Conservation (phyloP, 2,797 vertebrate species). For the Pangasius macronema region DNA sequence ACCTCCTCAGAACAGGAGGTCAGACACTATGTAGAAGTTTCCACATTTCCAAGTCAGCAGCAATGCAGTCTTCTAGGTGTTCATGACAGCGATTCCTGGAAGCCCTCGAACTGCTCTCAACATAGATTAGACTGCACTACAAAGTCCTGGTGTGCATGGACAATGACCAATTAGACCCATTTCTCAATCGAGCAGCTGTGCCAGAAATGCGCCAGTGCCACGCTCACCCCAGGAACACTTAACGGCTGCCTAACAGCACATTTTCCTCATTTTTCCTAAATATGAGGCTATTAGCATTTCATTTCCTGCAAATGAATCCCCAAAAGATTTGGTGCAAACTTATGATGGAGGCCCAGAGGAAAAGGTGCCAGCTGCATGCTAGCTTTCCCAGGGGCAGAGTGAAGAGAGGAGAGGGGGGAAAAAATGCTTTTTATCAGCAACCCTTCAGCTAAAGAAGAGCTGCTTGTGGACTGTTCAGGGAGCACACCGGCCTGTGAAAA, state of each 20-base stretch:
- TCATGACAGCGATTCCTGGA: neutral
- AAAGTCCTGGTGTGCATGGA: slow-evolving; percentile 20
- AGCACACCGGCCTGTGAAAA: slow-evolving; percentile 51
- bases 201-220: slow-evolving; percentile 14
- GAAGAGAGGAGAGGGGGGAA: neutral
- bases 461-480: slow-evolving; percentile 21
- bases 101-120: slow-evolving; percentile 24
- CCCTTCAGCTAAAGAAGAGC: neutral
- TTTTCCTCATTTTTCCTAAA: neutral
- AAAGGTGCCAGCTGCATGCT: slow-evolving; percentile 32
- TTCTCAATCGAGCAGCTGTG: slow-evolving; percentile 33
- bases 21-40: neutral
- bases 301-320: slow-evolving; percentile 40
- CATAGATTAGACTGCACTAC: slow-evolving; percentile 12
- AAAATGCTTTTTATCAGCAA: neutral
- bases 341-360: slow-evolving; percentile 34
- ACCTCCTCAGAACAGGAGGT: neutral
- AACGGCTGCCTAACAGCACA: slow-evolving; percentile 4
- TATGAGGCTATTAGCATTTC: slow-evolving; percentile 30
- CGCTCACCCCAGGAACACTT: slow-evolving; percentile 3
- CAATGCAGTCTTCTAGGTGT: neutral
- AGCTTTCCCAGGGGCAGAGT: slow-evolving; percentile 1
- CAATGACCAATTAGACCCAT: slow-evolving; percentile 34
- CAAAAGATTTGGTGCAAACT: slow-evolving; percentile 34
- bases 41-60: neutral